Base-by-base conservation (phyloP, 2,888 invertebrate genomes). In the Odontocerum albicorne region DNA sequence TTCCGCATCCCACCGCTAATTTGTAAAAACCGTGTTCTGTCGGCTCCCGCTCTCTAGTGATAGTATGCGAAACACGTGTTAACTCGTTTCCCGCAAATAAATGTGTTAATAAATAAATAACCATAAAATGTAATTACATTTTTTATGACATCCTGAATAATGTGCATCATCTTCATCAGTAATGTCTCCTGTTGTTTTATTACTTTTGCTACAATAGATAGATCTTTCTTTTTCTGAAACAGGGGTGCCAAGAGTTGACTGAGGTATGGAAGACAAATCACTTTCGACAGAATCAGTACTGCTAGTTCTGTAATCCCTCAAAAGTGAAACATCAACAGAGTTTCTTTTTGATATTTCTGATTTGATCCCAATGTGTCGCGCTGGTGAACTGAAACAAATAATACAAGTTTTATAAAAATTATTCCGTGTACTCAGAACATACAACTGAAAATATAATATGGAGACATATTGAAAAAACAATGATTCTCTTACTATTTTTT, bases 261-360 rank as follows among this genome's bases (percentile, higher is more conserved):
- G 4, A 27, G 27, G 27, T 27, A 27, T 27, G 10, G 10, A 4
- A 27, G 6, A 10, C 35, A 8, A 17, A 27, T 52, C 54, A 12
- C 43, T 47, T 13, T 45, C 52, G 2, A 51, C 27, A 1, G 52
- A 55, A 22, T 55, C 60, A 2, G 47, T 36, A 21, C 55, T 55
- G 13, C 32, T 20, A 8, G 45, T 12, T n/a, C 43, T 36, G 17
- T 51, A 57, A 22, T 55, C 51, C 35, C 55, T 56, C 17, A 64
- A 42, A 12, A 59, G 52, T 17, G 62, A 58, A 17, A 63, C 63
- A 42, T 64, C 63, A 8, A 64, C 63, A 13, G 63, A 63, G 50
- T 63, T 64, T 22, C 64, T 55, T 42, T 66, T 65, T 2, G 64
- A 60, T 16, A 63, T 61, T 38, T 63, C 63, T 43, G 61, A 60